These are phyloP conservation scores for Miniopterus natalensis DNA, from an alignment of 2,113 vertebrate genomes.

Conservation along the genomic window DNA sequence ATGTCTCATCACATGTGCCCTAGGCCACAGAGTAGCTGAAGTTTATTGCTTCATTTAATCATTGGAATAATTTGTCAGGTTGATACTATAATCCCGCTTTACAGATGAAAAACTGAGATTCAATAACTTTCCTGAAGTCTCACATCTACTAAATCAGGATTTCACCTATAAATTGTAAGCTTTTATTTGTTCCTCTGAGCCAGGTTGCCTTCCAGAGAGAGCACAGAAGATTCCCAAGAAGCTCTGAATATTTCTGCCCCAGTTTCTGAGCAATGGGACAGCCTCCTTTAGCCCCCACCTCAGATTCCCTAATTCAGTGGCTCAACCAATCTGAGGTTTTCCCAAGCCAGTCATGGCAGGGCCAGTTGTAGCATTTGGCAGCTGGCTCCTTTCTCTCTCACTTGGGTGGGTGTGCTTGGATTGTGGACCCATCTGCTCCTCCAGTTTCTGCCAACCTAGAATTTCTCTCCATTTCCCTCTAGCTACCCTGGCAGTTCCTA, in stretches of 20 bases:
- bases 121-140: background rate
- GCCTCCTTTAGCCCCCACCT: accelerated
- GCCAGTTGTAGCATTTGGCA: background rate
- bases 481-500: background rate
- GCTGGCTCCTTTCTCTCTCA: background rate
- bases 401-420: background rate
- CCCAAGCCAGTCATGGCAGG: background rate
- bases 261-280: background rate
- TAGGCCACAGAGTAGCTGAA: background rate
- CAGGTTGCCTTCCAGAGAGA: background rate
- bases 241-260: background rate
- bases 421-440: background rate
- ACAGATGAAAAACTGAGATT: background rate
- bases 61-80: background rate
- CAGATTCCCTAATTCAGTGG: background rate
- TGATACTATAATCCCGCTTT: background rate
- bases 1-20: background rate
- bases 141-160: background rate
- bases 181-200: background rate
- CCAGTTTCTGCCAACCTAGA: background rate
- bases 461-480: background rate
- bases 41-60: background rate
- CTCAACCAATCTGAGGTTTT: background rate
- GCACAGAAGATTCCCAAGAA: background rate
- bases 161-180: background rate